Evolutionary conservation across 2,888 invertebrate species (phyloP), one percentile per base, ranked within the genome.

Genomic region (Machimus atricapillus): DNA sequence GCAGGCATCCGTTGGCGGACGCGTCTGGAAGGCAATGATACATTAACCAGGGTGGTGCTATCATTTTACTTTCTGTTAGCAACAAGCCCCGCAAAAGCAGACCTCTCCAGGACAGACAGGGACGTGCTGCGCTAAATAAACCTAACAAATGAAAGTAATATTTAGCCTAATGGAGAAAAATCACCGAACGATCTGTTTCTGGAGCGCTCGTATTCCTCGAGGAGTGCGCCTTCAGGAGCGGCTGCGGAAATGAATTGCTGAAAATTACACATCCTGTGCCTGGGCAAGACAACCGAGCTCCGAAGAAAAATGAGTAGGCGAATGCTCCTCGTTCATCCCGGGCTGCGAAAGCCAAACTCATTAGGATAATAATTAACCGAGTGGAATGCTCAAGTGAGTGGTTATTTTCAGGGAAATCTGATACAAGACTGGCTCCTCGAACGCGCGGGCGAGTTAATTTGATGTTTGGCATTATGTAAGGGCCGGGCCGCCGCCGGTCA

Each of bases 361-460:
- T 81, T 81, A 52, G 27, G 52, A 56, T 27, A 81, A 81, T 81
- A 81, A 81, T 81, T 81, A 81, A 81, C 81, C 27, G 34, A 81
- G 81, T 52, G 27, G 81, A 81, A 81, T 81, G 81, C 56, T 81
- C 81, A 81, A 81, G 31, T 81, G 46, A 56, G 81, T 56, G 81
- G 52, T 52, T 46, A 81, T 46, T 81, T 52, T 46, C 23, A 56
- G 81, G 78, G 52, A 81, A 56, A 81, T 81, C 52, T 52, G 46
- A 81, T 81, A 27, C 56, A 34, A 81, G n/a, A 34, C 76, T 7
- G 43, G 43, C 4, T 40, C 56, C 31, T 16, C 8, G 4, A 34
- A 56, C 81, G 81, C 27, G 52, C 52, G 46, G 81, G 52, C 52
- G 81, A 56, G 81, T 81, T 23, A 81, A 81, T 81, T 81, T 52